A percentile compares a stretch with the other conserved stretches of the same genome.
phyloP scores from a whole-genome alignment of 2,797 vertebrate species.

The Hemitrygon akajei region DNA sequence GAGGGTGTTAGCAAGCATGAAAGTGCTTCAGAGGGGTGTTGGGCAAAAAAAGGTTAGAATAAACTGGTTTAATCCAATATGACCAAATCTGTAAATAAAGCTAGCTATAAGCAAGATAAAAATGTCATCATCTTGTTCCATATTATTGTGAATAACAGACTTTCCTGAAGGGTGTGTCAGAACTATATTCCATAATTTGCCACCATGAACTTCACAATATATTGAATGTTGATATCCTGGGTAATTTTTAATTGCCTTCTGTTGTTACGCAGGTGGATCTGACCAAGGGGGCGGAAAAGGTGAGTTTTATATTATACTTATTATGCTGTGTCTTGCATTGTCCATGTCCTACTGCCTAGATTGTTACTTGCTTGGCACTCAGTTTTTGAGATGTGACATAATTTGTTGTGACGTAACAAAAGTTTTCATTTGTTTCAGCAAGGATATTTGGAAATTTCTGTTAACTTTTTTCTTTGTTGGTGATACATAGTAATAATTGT shows the following conservation, averaged over 20 bases:
- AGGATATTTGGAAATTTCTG: background rate
- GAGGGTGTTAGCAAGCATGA: too few relatives aligned
- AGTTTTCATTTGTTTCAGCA: background rate
- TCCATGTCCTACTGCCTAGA: background rate
- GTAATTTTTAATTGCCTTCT: slow-evolving; percentile 36
- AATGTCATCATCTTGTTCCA: background rate
- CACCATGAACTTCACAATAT: background rate
- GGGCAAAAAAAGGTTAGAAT: too few relatives aligned
- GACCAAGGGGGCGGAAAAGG: slow-evolving; percentile 55
- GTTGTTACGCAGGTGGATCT: slow-evolving; percentile 56
- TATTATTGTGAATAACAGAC: too few relatives aligned
- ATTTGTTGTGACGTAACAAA: background rate
- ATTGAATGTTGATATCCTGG: background rate
- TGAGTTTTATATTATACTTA: slow-evolving; percentile 44
- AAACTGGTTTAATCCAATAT: too few relatives aligned
- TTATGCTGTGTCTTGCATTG: background rate
- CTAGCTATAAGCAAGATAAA: background rate
- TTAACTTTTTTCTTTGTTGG: background rate
- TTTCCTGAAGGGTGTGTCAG: too few relatives aligned
- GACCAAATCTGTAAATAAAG: background rate
- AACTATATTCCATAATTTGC: background rate
- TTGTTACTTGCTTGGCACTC: background rate
- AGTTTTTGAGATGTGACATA: too few relatives aligned
- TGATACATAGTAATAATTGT: background rate
- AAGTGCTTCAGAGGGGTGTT: too few relatives aligned